phyloP scores from a whole-genome alignment of 2,888 invertebrate species.

The Spisula subtruncata region DNA sequence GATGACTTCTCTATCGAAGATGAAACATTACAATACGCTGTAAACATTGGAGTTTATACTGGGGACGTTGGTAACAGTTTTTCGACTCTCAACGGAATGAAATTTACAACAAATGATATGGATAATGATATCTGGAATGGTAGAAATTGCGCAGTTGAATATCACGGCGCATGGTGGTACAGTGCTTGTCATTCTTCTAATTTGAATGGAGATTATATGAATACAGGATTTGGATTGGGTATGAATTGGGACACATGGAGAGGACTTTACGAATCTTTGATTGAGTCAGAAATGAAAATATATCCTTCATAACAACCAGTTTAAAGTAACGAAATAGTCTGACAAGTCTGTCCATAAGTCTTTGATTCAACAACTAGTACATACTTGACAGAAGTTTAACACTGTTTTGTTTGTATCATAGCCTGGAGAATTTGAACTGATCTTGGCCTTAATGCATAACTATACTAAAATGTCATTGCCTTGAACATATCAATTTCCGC shows the following conservation, averaged over 20 bases:
- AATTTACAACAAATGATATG: not conserved
- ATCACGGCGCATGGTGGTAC: not conserved
- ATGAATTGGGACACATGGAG: too few relatives aligned
- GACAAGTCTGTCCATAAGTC: too few relatives aligned
- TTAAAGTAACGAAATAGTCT: too few relatives aligned
- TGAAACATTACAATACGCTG: slow-evolving; percentile 19
- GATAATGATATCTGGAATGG: not conserved
- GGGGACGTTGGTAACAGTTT: slow-evolving; percentile 48
- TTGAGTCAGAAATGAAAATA: not conserved
- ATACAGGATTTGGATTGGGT: not conserved
- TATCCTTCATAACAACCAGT: too few relatives aligned
- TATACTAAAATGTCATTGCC: too few relatives aligned
- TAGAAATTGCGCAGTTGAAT: not conserved
- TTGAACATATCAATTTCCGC: too few relatives aligned
- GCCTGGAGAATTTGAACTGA: too few relatives aligned
- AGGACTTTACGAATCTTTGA: not conserved
- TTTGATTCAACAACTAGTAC: too few relatives aligned
- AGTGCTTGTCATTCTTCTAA: not conserved
- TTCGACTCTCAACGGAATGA: not conserved
- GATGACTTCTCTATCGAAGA: slow-evolving; percentile 29
- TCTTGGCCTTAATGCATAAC: too few relatives aligned
- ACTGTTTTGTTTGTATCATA: too few relatives aligned
- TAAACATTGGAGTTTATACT: slow-evolving; percentile 38
- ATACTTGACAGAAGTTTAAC: too few relatives aligned
- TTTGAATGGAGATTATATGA: slow-evolving; percentile 15